Evolutionary conservation across 2,888 invertebrate genomes (phyloP).

Genomic region (Charanyca ferruginea): DNA sequence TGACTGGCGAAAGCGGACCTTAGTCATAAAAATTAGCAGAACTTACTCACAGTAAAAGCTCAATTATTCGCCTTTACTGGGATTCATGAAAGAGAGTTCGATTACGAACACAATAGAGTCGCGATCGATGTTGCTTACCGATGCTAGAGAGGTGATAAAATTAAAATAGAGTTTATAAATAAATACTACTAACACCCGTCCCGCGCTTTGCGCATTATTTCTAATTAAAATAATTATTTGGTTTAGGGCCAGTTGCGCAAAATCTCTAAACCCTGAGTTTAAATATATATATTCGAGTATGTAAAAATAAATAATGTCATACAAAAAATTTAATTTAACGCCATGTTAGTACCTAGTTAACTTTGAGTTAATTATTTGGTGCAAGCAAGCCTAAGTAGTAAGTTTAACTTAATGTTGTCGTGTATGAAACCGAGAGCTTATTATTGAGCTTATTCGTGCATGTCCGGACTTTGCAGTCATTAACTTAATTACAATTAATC

Average conservation of each 20-base stretch:
- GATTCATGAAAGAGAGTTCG: conserved; percentile 21
- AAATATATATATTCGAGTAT: no score
- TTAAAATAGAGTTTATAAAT: conserved; percentile 61
- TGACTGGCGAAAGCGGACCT: not conserved
- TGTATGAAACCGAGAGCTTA: conserved; percentile 70
- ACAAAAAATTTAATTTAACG: no score
- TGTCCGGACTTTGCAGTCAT: conserved; percentile 55
- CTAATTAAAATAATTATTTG: not conserved
- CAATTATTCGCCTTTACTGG: conserved; percentile 26
- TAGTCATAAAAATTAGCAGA: conserved; percentile 29
- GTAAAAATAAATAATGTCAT: no score
- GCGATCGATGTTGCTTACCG: conserved; percentile 46
- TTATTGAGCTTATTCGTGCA: conserved; percentile 66
- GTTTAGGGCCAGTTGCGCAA: no score
- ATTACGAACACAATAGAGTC: conserved; percentile 47
- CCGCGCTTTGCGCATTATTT: conserved; percentile 34
- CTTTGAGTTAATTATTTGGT: not conserved
- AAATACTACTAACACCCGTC: conserved; percentile 71
- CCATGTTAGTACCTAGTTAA: no score
- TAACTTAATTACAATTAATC: conserved; percentile 53
- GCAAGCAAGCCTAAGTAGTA: conserved; percentile 40
- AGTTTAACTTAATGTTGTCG: conserved; percentile 64
- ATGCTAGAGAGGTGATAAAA: conserved; percentile 53
- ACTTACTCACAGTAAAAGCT: conserved; percentile 13
- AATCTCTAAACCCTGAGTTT: no score